Evolutionary conservation across 2,113 vertebrate genomes (phyloP).

Genomic region (Nesogale talazaci): DNA sequence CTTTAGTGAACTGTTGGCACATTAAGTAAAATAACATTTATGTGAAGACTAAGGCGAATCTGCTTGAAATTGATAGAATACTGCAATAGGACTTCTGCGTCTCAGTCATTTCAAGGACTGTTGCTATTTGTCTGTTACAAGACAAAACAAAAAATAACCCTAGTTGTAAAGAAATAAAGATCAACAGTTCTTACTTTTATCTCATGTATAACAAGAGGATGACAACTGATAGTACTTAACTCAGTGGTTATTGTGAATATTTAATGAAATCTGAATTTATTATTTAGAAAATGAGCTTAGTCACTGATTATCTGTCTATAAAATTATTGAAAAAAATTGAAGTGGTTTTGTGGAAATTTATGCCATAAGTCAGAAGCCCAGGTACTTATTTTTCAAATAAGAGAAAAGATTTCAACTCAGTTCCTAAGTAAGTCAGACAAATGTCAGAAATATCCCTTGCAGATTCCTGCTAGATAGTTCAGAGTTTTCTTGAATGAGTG

Average conservation of each 20-base stretch:
- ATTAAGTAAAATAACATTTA: constrained; percentile 60
- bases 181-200: not conserved
- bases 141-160: not conserved
- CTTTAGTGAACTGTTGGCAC: constrained; percentile 47
- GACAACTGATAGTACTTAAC: not conserved
- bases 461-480: not conserved
- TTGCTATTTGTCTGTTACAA: not conserved
- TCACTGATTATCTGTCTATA: constrained; percentile 5
- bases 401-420: not conserved
- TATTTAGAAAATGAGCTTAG: constrained; percentile 14
- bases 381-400: constrained; percentile 37
- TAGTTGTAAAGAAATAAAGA: not conserved
- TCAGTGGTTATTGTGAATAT: not conserved
- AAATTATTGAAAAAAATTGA: constrained; percentile 23
- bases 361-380: not conserved
- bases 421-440: constrained; percentile 32
- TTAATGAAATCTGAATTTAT: not conserved
- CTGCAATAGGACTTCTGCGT: constrained; percentile 45
- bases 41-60: constrained; percentile 30
- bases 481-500: not conserved
- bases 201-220: not conserved
- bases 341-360: constrained; percentile 47
- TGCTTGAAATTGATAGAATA: constrained; percentile 45
- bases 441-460: not conserved
- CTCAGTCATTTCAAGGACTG: constrained; percentile 34